Evolutionary conservation across 2,113 vertebrate genomes (phyloP), one percentile per base, ranked within the genome.

Genomic region (Sarotherodon lohbergeri): DNA sequence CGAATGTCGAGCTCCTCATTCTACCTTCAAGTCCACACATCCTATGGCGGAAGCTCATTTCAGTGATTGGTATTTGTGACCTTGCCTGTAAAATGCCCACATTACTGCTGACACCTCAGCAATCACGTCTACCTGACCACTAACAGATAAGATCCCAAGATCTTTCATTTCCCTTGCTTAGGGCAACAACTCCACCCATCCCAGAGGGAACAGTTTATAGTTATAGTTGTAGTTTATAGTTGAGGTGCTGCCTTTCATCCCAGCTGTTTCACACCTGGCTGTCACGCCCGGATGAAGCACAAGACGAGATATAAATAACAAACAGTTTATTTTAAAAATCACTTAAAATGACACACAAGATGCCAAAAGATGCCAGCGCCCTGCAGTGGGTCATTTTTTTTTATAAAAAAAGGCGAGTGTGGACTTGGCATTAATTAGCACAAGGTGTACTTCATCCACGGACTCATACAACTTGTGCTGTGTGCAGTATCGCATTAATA

Each of bases 261-360:
- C 39, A 6, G 39, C n/a, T 9, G 36, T 9, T 71, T 71, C n/a
- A 39, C 63, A 1, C 29, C 29, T 10, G 29, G 59, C 57, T 5
- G 16, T 0, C 55, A 32, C 2, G 1, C 32, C 32, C 2, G 0
- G 32, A 63, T 36, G 59, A 63, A 63, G 1, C 16, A 34, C 1
- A 9, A 63, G 29, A 63, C 16, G 29, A 34, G 59, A 11, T 63
- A 63, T 24, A 27, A 27, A 27, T 27, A 5, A 73, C 13, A 73
- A 6, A 46, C 2, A 68, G 36, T 68, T 71, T 71, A 24, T 27
- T 13, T 73, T 27, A 17, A 48, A 73, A 48, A 63, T 63, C 29
- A 19, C 5, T 63, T 29, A 1, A 48, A 17, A 0, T 1, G 41
- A 7, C 4, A 48, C 68, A 76, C 3, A n/a, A 16, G 68, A 73